Base-by-base conservation (phyloP, 2,797 vertebrate genomes). In the Bradypodion ventrale region DNA sequence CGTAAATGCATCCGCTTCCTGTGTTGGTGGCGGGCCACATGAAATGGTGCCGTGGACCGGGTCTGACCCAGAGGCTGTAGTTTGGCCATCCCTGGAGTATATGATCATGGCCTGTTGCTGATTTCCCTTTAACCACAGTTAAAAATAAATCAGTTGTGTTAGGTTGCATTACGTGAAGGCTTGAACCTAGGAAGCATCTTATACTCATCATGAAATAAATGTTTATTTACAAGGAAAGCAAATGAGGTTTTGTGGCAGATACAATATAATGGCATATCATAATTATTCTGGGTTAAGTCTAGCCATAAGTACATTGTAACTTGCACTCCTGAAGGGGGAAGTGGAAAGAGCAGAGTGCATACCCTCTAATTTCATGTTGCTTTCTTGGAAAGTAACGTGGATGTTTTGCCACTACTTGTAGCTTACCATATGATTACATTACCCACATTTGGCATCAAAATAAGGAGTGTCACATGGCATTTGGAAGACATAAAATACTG, bases 211-310 rank as follows among this genome's bases (percentile, higher is more conserved):
- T 75, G 32, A 74, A 85, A 81, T 82, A 87, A 75, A 1, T 79
- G 42, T 89, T 92, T 90, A 87, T 81, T 91, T 89, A 49, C 72
- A 32, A 68, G 90, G 78, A 87, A 81, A 29, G 37, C 77, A 82
- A 91, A 87, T 87, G 75, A 9, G n/a, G 88, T 92, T 91, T 87
- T 84, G 74, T 92, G 87, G 87, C 66, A 79, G 84, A 87, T 90
- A 52, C 72, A 75, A 46, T 80, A 79, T 49, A 88, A 70, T 75
- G 35, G 0, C 83, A 89, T 87, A 49, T 74, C 83, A 78, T 92
- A 69, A 85, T 89, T 89, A 79, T 69, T 85, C 89, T 90, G 56
- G 37, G 40, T 76, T 88, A 80, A 89, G 29, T 91, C 52, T 85
- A 77, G 90, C 85, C 68, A 68, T 87, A 82, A 90, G 86, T 89